phyloP scores from a whole-genome alignment of 2,113 vertebrate species.

The Oryzias curvinotus region DNA sequence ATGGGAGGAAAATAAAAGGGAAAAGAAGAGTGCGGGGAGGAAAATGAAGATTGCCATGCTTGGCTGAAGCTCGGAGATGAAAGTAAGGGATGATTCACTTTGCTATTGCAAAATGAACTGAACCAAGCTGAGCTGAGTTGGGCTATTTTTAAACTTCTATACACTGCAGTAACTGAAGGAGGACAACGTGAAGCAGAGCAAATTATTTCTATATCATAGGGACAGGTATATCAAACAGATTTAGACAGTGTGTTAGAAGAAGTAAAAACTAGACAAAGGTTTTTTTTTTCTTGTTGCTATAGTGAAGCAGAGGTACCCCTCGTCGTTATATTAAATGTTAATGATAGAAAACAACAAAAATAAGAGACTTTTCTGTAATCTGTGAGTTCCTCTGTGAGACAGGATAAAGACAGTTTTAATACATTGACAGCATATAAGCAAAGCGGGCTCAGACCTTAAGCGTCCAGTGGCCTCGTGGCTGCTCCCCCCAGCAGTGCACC shows the following conservation, averaged over 20 bases:
- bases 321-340: too few relatives aligned
- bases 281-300: conserved; percentile 2
- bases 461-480: conserved; percentile 44
- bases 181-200: conserved; percentile 55
- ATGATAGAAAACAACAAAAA: too few relatives aligned
- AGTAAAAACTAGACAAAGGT: conserved; percentile 4
- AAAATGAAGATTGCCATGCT: conserved; percentile 74
- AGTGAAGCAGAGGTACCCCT: background rate
- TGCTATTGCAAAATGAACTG: conserved; percentile 69
- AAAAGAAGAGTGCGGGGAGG: conserved; percentile 50
- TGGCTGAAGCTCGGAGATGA: conserved; percentile 72
- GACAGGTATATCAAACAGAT: conserved; percentile 28
- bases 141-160: conserved; percentile 73
- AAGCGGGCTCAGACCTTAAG: conserved; percentile 35
- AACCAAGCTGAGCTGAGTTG: conserved; percentile 64
- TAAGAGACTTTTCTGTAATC: too few relatives aligned
- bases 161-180: conserved; percentile 47
- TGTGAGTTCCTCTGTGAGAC: too few relatives aligned
- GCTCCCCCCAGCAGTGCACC: conserved; percentile 58
- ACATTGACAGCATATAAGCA: background rate
- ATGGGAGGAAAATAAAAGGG: conserved; percentile 36
- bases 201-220: conserved; percentile 54
- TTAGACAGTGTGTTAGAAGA: conserved; percentile 11
- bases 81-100: conserved; percentile 73
- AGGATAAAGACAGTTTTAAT: too few relatives aligned